phyloP scores from a whole-genome alignment of 1,140 invertebrate species.

The Tribolium castaneum region DNA sequence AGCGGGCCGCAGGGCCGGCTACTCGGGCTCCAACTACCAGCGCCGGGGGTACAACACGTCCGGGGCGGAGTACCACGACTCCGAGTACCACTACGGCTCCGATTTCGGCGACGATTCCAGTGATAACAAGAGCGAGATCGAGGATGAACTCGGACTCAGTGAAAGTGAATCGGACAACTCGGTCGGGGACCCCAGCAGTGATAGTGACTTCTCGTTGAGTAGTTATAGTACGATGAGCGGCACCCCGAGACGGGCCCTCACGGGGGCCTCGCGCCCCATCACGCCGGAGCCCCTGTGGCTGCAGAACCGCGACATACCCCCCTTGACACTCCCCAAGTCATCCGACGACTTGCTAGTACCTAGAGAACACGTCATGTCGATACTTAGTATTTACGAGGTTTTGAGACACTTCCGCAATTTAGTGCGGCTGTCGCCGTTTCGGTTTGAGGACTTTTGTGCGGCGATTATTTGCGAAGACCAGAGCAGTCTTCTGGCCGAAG shows the following conservation, averaged over 20 bases:
- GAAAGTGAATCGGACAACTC: slow-evolving; percentile 75
- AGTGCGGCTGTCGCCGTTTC: slow-evolving; percentile 91
- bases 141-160: slow-evolving; percentile 76
- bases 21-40: slow-evolving; percentile 70
- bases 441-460: slow-evolving; percentile 96
- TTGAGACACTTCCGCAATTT: slow-evolving; percentile 90
- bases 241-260: slow-evolving; percentile 69
- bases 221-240: slow-evolving; percentile 79
- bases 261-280: slow-evolving; percentile 71
- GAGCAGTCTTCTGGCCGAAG: slow-evolving; percentile 88
- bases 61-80: slow-evolving; percentile 80
- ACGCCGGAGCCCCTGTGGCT: slow-evolving; percentile 91
- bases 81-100: slow-evolving; percentile 90
- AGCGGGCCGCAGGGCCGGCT: slow-evolving; percentile 71
- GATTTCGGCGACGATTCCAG: slow-evolving; percentile 89
- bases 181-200: slow-evolving; percentile 77
- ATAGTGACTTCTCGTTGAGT: slow-evolving; percentile 86
- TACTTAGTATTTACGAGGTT: slow-evolving; percentile 92
- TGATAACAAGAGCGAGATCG: slow-evolving; percentile 79
- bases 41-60: slow-evolving; percentile 78
- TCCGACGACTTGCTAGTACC: slow-evolving; percentile 91
- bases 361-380: slow-evolving; percentile 81
- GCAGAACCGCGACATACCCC: slow-evolving; percentile 81
- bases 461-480: slow-evolving; percentile 93
- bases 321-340: slow-evolving; percentile 82